Evolutionary conservation across 2,888 invertebrate genomes (phyloP).

Genomic region (Caenorhabditis japonica): DNA sequence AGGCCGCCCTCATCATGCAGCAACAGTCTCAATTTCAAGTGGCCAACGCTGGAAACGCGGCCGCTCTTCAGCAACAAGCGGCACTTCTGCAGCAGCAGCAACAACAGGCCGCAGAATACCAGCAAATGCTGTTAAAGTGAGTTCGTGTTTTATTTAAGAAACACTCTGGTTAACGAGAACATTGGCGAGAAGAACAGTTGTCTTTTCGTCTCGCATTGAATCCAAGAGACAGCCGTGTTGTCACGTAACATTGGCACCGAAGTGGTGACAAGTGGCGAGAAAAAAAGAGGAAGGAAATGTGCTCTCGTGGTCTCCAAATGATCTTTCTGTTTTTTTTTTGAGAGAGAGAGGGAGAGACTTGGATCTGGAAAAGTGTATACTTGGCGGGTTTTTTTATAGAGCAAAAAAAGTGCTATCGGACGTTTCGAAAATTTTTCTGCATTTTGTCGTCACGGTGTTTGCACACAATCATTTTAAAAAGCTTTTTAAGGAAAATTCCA

Average conservation of each 20-base stretch:
- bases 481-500: no score
- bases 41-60: conserved; percentile 31
- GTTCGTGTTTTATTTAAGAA: neutral
- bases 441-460: no score
- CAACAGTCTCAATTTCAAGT: conserved; percentile 53
- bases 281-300: no score
- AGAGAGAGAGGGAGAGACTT: neutral
- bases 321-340: no score
- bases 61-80: conserved; percentile 60
- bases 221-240: conserved; percentile 6
- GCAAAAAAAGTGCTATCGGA: no score
- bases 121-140: conserved; percentile 65
- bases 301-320: no score
- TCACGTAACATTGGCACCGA: conserved; percentile 44
- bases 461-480: no score
- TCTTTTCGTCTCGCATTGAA: neutral
- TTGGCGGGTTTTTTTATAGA: no score
- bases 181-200: neutral
- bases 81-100: conserved; percentile 62
- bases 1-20: conserved; percentile 47
- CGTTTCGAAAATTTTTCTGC: no score
- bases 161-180: neutral
- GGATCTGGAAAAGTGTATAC: no score
- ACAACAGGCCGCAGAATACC: conserved; percentile 64
- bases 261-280: conserved; percentile 34